Percentiles rank a stretch among this genome's conserved stretches.
phyloP scores from a whole-genome alignment of 2,888 invertebrate genomes.

The Drosophila mayaguana region DNA sequence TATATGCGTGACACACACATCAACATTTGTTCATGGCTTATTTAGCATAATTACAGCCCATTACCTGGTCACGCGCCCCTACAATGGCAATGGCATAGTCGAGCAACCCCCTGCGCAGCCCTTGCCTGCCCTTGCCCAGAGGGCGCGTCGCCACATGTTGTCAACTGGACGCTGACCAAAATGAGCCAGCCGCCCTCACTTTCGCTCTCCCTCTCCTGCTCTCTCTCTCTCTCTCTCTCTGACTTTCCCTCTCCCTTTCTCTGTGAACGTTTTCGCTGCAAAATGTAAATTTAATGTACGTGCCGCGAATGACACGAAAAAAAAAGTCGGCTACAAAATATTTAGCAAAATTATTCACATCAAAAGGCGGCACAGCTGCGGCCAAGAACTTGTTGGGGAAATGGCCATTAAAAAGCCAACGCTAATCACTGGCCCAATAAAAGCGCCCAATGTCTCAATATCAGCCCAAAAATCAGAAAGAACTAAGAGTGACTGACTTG shows the following conservation, averaged over 20 bases:
- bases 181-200: constrained; percentile 5
- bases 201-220: background rate
- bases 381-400: constrained; percentile 36
- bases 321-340: constrained; percentile 39
- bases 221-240: background rate
- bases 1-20: constrained; percentile 45
- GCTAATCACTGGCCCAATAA: constrained; percentile 60
- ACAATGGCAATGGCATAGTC: background rate
- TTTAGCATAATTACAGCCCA: constrained; percentile 78
- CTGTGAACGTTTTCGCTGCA: constrained; percentile 35
- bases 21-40: constrained; percentile 70
- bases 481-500: background rate
- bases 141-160: constrained; percentile 69
- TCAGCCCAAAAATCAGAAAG: background rate
- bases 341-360: constrained; percentile 72
- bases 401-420: constrained; percentile 38
- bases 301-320: constrained; percentile 31
- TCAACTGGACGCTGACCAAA: constrained; percentile 57
- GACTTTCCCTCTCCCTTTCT: background rate
- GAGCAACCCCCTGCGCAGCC: background rate
- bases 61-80: constrained; percentile 71
- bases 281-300: constrained; percentile 75
- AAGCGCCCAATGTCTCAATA: constrained; percentile 38
- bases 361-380: constrained; percentile 68
- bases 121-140: constrained; percentile 3